phyloP scores from a whole-genome alignment of 2,797 vertebrate species.

The Tamandua tetradactyla region DNA sequence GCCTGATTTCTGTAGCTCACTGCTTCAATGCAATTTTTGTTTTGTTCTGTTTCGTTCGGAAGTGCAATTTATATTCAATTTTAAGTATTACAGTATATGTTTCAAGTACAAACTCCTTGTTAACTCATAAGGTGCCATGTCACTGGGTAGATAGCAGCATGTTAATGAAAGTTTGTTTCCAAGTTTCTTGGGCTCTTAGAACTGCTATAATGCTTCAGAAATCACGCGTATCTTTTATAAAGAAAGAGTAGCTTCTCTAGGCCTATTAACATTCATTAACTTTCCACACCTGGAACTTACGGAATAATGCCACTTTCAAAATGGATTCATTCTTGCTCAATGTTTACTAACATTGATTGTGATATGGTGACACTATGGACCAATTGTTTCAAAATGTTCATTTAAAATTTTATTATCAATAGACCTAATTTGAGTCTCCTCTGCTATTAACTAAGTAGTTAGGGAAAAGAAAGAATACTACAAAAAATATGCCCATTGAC shows the following conservation, averaged over 20 bases:
- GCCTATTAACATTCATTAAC: not conserved
- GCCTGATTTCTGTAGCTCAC: slow-evolving; percentile 37
- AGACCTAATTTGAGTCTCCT: not conserved
- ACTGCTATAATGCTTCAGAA: not conserved
- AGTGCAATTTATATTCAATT: slow-evolving; percentile 1
- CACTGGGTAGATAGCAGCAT: not conserved
- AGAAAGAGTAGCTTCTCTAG: not conserved
- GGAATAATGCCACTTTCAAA: not conserved
- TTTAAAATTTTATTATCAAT: not conserved
- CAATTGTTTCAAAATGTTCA: not conserved
- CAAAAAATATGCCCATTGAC: not conserved
- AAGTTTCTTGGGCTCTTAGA: not conserved
- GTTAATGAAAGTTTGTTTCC: not conserved
- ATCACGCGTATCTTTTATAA: not conserved
- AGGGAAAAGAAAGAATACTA: not conserved
- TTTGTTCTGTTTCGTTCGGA: too few relatives aligned
- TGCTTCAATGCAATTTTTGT: too few relatives aligned
- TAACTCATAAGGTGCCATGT: not conserved
- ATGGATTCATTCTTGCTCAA: not conserved
- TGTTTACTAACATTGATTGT: not conserved
- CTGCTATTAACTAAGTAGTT: not conserved
- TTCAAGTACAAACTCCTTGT: slow-evolving; percentile 6
- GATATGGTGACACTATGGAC: not conserved
- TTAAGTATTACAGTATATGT: not conserved
- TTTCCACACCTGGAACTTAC: not conserved